Evolutionary conservation across 2,797 vertebrate species (phyloP).

Genomic region (Chaetophractus vellerosus): DNA sequence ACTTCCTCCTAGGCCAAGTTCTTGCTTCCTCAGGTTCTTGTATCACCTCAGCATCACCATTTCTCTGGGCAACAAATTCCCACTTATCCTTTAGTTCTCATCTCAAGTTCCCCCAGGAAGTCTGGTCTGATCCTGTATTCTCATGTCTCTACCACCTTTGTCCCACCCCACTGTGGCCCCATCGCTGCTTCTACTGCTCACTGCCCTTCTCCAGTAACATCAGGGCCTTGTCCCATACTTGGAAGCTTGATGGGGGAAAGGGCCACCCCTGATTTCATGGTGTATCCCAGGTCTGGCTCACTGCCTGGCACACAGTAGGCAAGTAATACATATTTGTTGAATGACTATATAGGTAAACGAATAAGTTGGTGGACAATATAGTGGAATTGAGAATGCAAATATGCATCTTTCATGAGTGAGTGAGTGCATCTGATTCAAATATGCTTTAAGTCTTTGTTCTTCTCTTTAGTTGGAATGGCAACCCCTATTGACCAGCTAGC

Average conservation of each 20-base stretch:
- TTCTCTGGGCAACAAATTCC: background rate
- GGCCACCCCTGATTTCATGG: background rate
- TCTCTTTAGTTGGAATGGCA: background rate
- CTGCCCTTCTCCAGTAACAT: background rate
- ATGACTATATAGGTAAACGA: background rate
- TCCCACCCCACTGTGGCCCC: background rate
- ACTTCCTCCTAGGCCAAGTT: background rate
- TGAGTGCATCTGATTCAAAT: background rate
- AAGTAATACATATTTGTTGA: background rate
- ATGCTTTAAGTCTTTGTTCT: background rate
- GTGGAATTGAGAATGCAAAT: background rate
- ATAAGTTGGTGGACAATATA: background rate
- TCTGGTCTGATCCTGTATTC: background rate
- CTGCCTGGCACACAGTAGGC: background rate
- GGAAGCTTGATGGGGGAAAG: background rate
- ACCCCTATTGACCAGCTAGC: background rate
- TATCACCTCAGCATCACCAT: background rate
- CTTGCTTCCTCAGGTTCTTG: background rate
- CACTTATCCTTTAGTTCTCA: background rate
- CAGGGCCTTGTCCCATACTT: background rate
- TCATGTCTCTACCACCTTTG: background rate
- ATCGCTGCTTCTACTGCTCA: background rate
- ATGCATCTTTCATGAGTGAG: background rate
- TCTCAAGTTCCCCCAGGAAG: background rate
- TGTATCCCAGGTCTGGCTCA: background rate